Evolutionary conservation across 2,113 vertebrate genomes (phyloP).

Genomic region (Cygnus buccinator): DNA sequence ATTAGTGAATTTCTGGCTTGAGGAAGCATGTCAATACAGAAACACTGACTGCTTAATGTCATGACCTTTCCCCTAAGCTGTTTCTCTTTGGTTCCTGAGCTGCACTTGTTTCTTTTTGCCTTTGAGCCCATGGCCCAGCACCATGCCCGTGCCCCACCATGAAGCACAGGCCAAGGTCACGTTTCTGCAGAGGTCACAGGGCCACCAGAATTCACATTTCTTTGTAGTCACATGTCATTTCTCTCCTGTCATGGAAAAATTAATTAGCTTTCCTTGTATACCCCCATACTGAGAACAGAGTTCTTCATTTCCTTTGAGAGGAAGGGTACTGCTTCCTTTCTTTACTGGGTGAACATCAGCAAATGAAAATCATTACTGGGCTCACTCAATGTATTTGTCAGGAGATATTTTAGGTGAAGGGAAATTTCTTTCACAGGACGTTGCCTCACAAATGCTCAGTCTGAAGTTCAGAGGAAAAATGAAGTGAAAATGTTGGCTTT

Average conservation of each 20-base stretch:
- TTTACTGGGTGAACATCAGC: conserved; percentile 64
- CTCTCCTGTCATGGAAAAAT: conserved; percentile 67
- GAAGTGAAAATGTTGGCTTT: conserved; percentile 11
- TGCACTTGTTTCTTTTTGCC: not conserved
- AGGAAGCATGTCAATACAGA: not conserved
- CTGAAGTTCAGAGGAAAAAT: conserved; percentile 29
- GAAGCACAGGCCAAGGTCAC: conserved; percentile 14
- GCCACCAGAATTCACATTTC: conserved; percentile 57
- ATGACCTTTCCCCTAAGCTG: not conserved
- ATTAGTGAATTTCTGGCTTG: not conserved
- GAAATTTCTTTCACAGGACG: conserved; percentile 46
- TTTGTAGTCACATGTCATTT: conserved; percentile 58
- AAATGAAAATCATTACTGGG: conserved; percentile 54
- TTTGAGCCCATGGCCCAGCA: not conserved
- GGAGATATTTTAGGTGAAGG: conserved; percentile 31
- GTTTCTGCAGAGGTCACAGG: conserved; percentile 21
- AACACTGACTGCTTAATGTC: not conserved
- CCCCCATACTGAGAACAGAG: conserved; percentile 55
- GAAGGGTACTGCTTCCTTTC: conserved; percentile 68
- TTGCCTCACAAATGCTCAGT: not conserved
- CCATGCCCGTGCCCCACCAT: not conserved
- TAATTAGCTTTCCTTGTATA: conserved; percentile 46
- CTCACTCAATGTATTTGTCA: conserved; percentile 56
- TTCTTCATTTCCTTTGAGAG: conserved; percentile 69
- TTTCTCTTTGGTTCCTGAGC: not conserved